Conservation (phyloP, 2,113 vertebrate species). For the Rhabdornis inornatus region DNA sequence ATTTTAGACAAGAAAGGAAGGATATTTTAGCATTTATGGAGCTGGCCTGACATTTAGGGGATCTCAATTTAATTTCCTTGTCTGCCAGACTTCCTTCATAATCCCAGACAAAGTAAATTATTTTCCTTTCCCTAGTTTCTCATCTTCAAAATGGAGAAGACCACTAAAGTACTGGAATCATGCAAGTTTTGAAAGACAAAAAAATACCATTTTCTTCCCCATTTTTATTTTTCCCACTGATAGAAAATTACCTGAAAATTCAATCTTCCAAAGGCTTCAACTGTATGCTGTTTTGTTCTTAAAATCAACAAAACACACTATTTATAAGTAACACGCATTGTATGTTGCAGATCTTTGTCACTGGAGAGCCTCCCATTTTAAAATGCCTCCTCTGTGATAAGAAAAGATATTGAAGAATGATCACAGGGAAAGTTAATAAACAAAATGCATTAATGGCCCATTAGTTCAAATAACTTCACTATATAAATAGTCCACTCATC, state of each 20-base stretch:
- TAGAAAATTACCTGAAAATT: not conserved
- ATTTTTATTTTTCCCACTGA: not conserved
- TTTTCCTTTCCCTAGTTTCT: not conserved
- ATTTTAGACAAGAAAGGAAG: conserved; percentile 2
- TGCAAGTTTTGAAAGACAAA: not conserved
- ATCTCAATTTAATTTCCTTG: conserved; percentile 38
- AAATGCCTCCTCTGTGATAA: not conserved
- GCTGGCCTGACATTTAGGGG: not conserved
- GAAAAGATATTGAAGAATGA: conserved; percentile 30
- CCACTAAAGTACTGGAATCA: not conserved
- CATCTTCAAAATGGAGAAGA: not conserved
- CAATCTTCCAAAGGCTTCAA: not conserved
- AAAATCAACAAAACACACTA: not conserved
- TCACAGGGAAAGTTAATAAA: conserved; percentile 44
- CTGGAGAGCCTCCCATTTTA: not conserved
- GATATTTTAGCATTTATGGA: not conserved
- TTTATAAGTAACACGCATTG: not conserved
- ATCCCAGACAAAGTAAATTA: not conserved
- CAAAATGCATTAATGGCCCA: conserved; percentile 56
- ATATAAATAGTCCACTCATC: conserved; percentile 50
- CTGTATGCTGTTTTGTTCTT: not conserved
- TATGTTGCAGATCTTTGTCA: not conserved
- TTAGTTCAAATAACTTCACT: conserved; percentile 62
- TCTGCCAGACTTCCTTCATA: conserved; percentile 29
- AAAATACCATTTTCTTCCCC: not conserved